Conservation (phyloP, 2,113 vertebrate species). For the Bucco capensis region DNA sequence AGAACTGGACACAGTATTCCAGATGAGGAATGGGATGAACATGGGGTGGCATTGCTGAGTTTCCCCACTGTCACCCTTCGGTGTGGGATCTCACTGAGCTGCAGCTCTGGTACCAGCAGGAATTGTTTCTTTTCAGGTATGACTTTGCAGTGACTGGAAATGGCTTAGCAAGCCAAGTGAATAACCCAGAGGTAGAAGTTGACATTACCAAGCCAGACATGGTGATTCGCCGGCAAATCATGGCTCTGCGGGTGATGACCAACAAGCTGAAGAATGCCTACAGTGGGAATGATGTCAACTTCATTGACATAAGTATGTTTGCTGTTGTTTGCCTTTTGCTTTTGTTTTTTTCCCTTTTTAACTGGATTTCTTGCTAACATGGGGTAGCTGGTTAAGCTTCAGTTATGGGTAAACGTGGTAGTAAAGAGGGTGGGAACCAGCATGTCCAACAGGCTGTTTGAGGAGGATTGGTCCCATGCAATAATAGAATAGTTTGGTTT, state of each 20-base stretch:
- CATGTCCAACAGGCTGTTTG: fast-evolving
- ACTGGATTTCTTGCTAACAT: not conserved
- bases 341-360: not conserved
- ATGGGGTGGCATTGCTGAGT: not conserved
- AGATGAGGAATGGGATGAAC: too few species aligned
- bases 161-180: slow-evolving; percentile 90
- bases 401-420: not conserved
- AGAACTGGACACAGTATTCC: too few species aligned
- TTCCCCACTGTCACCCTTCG: fast-evolving
- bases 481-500: not conserved
- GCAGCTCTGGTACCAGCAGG: not conserved
- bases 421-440: not conserved
- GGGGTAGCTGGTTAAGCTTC: not conserved
- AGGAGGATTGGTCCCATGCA: not conserved
- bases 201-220: slow-evolving; percentile 90
- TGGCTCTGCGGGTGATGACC: slow-evolving; percentile 89
- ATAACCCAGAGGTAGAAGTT: slow-evolving; percentile 92
- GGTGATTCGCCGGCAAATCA: slow-evolving; percentile 89
- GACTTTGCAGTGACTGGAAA: slow-evolving; percentile 89
- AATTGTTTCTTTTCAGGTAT: slow-evolving; percentile 74
- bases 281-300: slow-evolving; percentile 87
- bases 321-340: not conserved
- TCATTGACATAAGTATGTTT: slow-evolving; percentile 81
- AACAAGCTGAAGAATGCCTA: slow-evolving; percentile 90
- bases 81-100: fast-evolving